These are phyloP conservation scores for Philypnodon macrostomus DNA, from an alignment of 2,797 vertebrate genomes.

Conservation along the genomic window DNA sequence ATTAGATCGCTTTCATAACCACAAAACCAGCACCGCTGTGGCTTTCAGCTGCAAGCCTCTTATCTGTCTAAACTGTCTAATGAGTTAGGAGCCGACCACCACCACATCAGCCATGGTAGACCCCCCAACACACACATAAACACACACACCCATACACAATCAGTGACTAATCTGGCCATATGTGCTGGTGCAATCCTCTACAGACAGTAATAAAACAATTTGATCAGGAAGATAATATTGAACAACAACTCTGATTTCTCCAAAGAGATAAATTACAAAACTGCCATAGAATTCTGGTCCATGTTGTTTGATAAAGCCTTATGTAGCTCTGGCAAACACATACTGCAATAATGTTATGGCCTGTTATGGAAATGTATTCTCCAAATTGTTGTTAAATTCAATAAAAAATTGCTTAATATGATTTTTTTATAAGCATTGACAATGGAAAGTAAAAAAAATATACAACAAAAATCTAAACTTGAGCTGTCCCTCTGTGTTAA, in stretches of 20 bases:
- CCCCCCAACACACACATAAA: conserved; percentile 9
- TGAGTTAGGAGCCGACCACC: conserved; percentile 62
- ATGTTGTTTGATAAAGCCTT: no score
- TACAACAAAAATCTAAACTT: conserved; percentile 16
- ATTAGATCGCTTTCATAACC: conserved; percentile 70
- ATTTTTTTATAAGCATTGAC: conserved; percentile 11
- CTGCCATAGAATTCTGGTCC: not conserved
- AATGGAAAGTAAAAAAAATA: conserved; percentile 8
- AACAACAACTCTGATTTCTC: conserved; percentile 26
- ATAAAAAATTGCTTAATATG: conserved; percentile 2
- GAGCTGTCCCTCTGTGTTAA: conserved; percentile 25
- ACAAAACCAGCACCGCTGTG: conserved; percentile 52
- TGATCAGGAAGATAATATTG: conserved; percentile 27
- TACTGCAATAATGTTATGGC: no score
- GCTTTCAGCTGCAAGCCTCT: conserved; percentile 69
- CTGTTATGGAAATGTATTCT: no score
- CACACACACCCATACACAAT: conserved; percentile 7
- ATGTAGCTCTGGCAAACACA: no score
- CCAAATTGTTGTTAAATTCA: no score
- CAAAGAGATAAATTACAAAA: conserved; percentile 19
- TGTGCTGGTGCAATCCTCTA: conserved; percentile 17
- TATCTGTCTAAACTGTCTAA: conserved; percentile 63
- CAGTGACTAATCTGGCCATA: conserved; percentile 14
- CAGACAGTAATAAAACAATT: conserved; percentile 14
- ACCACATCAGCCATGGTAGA: conserved; percentile 37